Base-by-base conservation (phyloP, 2,113 vertebrate species). In the Gallinago media region DNA sequence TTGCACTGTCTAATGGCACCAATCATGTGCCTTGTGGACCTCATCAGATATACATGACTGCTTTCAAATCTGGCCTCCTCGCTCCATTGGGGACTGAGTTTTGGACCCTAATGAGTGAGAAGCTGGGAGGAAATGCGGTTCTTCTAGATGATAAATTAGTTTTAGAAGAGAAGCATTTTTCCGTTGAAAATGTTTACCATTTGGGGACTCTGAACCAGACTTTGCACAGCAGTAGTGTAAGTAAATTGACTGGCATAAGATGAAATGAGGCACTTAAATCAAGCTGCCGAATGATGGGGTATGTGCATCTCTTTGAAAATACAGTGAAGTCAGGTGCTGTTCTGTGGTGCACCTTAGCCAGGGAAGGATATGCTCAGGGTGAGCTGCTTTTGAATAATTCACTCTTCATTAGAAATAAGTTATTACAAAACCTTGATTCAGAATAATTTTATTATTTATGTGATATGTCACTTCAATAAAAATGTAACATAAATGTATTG, bases 31-130 rank as follows among this genome's bases (percentile, higher is more conserved):
- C 59, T 82, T 2, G 1, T 62, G 71, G 59, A 56, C 71, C 75
- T 94, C 89, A 88, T 95, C 85, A 85, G 88, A 54, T 83, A 70
- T 19, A 84, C 83, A 84, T 81, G 95, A 36, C 63, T 96, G 82
- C 85, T 95, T 58, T 88, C 85, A 92, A 86, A 90, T 93, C 82
- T 89, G 86, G 61, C 65, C n/a, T 62, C 19, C 63, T 67, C 47
- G 5, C 59, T 74, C 56, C 3, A 0, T 17, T 2, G 0, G 47
- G 65, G 42, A 61, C 71, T 32, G 63, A 77, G 65, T 66, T 86
- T 89, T 84, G 88, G 67, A 58, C 77, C 42, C 38, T 93, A 89
- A 88, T 88, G 85, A 92, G 75, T 38, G 26, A 82, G 71, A 74
- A 92, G 47, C 77, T 80, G 75, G 8, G 75, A 93, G 79, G 74